Evolutionary conservation across 2,113 vertebrate genomes (phyloP).

Genomic region (Zosterops borbonicus): DNA sequence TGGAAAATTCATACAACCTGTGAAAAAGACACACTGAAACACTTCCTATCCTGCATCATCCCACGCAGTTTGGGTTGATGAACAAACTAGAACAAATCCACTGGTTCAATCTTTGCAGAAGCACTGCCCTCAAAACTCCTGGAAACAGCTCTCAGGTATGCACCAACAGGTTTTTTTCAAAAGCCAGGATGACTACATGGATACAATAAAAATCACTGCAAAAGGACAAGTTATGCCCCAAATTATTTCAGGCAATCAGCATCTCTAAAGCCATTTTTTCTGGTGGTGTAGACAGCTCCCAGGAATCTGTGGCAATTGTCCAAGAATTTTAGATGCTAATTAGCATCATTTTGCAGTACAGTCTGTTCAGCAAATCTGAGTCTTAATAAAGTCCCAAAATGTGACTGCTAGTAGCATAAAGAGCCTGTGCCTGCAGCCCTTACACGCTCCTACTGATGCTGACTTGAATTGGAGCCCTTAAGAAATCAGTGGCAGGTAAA

Average conservation of each 20-base stretch:
- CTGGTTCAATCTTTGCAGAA: neutral
- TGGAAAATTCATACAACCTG: neutral
- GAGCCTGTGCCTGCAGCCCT: neutral
- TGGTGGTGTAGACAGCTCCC: neutral
- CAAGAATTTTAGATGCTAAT: conserved; percentile 52
- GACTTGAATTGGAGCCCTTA: conserved; percentile 9
- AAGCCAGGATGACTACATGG: neutral
- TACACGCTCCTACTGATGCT: neutral
- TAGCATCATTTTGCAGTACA: conserved; percentile 32
- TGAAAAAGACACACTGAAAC: neutral
- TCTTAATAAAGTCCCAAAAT: conserved; percentile 3
- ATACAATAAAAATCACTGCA: neutral
- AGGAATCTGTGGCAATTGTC: conserved; percentile 31
- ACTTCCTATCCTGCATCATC: neutral
- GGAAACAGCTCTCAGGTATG: neutral
- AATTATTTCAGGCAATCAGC: neutral
- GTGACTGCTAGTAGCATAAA: neutral
- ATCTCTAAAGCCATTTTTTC: neutral
- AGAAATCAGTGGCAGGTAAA: conserved; percentile 7
- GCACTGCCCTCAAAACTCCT: neutral
- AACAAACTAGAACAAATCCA: neutral
- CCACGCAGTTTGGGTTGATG: neutral
- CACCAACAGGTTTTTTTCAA: neutral
- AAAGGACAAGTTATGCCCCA: neutral
- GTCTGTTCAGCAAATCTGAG: conserved; percentile 47